Conservation (phyloP, 1,140 invertebrate species). For the Ips nitidus region DNA sequence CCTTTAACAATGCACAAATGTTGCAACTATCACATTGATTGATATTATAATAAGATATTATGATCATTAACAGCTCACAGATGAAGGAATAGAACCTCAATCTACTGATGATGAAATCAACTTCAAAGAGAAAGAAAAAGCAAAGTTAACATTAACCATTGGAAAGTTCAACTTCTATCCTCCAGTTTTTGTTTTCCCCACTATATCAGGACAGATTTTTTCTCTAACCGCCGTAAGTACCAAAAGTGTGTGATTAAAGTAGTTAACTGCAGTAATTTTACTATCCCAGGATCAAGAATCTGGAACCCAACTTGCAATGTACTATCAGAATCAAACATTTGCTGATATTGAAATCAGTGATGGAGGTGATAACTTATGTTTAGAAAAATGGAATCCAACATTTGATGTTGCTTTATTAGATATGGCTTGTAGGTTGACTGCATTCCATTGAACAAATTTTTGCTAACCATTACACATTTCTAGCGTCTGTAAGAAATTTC, state of each 20-base stretch:
- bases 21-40: slow-evolving; percentile 9
- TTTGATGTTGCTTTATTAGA: slow-evolving; percentile 12
- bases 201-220: not conserved
- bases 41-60: no score
- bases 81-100: slow-evolving; percentile 53
- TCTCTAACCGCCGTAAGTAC: not conserved
- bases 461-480: not conserved
- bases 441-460: not conserved
- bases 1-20: no score
- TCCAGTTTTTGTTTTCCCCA: slow-evolving; percentile 15
- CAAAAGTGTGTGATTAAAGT: no score
- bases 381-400: slow-evolving; percentile 21
- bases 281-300: slow-evolving; percentile 17
- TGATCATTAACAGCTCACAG: slow-evolving; percentile 50
- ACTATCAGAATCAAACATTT: slow-evolving; percentile 5
- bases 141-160: slow-evolving; percentile 22
- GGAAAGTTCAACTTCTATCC: slow-evolving; percentile 39
- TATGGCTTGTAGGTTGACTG: slow-evolving; percentile 7
- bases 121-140: slow-evolving; percentile 1
- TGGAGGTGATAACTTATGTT: slow-evolving; percentile 2
- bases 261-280: not conserved
- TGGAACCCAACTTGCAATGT: slow-evolving; percentile 12
- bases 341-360: slow-evolving; percentile 12
- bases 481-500: not conserved
- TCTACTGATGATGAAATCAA: slow-evolving; percentile 1